Evolutionary conservation across 2,113 vertebrate genomes (phyloP).

Genomic region (Typhlomys cinereus): DNA sequence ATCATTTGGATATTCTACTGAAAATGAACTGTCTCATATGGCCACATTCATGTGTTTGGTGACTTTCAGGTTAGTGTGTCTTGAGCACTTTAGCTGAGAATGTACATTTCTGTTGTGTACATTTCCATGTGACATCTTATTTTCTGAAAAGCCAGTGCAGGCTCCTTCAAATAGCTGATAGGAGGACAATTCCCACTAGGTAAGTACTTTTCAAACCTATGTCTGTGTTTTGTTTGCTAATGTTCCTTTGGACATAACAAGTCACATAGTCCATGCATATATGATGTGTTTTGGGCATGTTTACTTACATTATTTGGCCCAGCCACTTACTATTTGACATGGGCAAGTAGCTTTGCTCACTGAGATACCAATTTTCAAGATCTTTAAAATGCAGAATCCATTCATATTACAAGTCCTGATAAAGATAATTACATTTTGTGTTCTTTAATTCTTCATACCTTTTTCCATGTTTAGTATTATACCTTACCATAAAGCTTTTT

Average conservation of each 20-base stretch:
- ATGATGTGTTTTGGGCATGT: not conserved
- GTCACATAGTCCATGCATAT: not conserved
- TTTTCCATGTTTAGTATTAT: not conserved
- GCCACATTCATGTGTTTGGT: too few relatives aligned
- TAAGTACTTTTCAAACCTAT: not conserved
- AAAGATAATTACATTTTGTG: constrained; percentile 20
- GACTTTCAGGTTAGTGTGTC: not conserved
- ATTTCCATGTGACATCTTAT: not conserved
- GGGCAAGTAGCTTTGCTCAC: not conserved
- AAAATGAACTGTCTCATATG: not conserved
- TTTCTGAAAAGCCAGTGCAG: not conserved
- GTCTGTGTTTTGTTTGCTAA: not conserved
- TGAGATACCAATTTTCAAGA: not conserved
- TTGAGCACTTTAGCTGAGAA: not conserved
- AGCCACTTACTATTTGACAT: not conserved
- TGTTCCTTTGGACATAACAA: not conserved
- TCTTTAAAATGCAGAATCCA: not conserved
- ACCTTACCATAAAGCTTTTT: not conserved
- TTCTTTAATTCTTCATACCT: not conserved
- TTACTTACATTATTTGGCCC: not conserved
- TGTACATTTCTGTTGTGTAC: not conserved
- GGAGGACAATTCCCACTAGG: not conserved
- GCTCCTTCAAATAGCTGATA: not conserved
- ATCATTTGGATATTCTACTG: not conserved
- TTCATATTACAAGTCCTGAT: not conserved